A percentile compares a stretch with the other conserved stretches of the same genome.
Evolutionary conservation across 2,888 invertebrate species (phyloP).

Genomic region (Phalangium opilio): DNA sequence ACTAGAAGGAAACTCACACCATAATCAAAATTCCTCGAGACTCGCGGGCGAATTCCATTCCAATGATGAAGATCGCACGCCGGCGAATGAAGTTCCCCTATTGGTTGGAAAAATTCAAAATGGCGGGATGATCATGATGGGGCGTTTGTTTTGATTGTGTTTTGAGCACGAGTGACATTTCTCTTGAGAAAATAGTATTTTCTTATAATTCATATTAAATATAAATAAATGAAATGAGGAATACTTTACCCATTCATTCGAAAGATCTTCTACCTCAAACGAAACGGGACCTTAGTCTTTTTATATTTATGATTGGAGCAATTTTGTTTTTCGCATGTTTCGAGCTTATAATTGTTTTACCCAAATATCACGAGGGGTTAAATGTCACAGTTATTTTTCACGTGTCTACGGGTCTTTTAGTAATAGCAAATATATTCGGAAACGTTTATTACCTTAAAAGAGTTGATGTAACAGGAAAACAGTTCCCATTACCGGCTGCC

Average conservation of each 20-base stretch:
- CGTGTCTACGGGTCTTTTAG: slow-evolving; percentile 23
- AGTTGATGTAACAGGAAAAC: slow-evolving; percentile 28
- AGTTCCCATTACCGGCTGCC: slow-evolving; percentile 27
- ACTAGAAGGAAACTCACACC: no score
- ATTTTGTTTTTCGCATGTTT: slow-evolving; percentile 26
- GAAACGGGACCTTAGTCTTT: slow-evolving; percentile 14
- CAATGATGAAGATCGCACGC: no score
- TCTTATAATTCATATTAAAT: no score
- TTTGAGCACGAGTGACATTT: no score
- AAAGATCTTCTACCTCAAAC: slow-evolving; percentile 15
- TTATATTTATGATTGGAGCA: slow-evolving; percentile 15
- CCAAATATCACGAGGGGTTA: slow-evolving; percentile 22
- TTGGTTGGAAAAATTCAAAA: no score
- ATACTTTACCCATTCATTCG: slow-evolving; percentile 9
- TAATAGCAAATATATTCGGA: slow-evolving; percentile 28
- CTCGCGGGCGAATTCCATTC: no score
- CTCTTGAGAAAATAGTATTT: no score
- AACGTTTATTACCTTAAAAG: slow-evolving; percentile 28
- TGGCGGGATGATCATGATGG: no score
- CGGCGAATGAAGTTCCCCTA: no score
- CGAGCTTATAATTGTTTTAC: slow-evolving; percentile 28
- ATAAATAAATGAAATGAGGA: no score
- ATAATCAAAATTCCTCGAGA: no score
- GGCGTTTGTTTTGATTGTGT: no score
- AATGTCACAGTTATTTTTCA: slow-evolving; percentile 22